Conservation (phyloP, 2,113 vertebrate genomes). For the Channa argus region DNA sequence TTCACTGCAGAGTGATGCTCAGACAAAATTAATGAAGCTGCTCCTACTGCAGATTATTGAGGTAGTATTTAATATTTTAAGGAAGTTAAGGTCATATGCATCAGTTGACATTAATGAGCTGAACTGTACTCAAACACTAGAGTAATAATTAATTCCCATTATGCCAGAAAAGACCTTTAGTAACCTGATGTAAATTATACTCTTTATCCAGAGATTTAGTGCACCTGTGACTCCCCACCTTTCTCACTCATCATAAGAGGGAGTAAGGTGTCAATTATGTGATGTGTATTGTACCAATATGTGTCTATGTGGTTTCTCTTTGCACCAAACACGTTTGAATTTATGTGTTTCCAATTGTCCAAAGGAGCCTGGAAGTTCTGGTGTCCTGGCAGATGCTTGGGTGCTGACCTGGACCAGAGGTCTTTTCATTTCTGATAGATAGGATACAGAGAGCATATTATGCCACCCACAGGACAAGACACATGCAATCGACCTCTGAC, state of each 20-base stretch:
- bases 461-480: constrained; percentile 40
- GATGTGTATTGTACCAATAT: background rate
- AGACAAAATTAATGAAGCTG: too few relatives aligned
- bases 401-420: constrained; percentile 21
- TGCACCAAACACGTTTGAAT: constrained; percentile 15
- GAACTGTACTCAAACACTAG: constrained; percentile 10
- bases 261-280: constrained; percentile 2
- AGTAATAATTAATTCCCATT: constrained; percentile 38
- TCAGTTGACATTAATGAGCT: constrained; percentile 30
- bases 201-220: constrained; percentile 30
- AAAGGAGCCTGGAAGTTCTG: constrained; percentile 6
- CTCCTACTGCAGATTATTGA: background rate
- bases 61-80: constrained; percentile 14
- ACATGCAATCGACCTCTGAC: constrained; percentile 60
- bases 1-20: too few relatives aligned
- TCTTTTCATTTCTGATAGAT: constrained; percentile 50
- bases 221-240: background rate
- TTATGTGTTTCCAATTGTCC: constrained; percentile 7
- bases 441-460: constrained; percentile 44
- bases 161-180: constrained; percentile 18
- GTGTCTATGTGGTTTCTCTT: too few relatives aligned
- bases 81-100: constrained; percentile 43
- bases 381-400: constrained; percentile 19
- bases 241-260: background rate
- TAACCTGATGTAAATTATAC: constrained; percentile 45